Percentiles rank a stretch among this genome's conserved stretches.
Evolutionary conservation across 2,113 vertebrate genomes (phyloP).

Genomic region (Ciconia boyciana): DNA sequence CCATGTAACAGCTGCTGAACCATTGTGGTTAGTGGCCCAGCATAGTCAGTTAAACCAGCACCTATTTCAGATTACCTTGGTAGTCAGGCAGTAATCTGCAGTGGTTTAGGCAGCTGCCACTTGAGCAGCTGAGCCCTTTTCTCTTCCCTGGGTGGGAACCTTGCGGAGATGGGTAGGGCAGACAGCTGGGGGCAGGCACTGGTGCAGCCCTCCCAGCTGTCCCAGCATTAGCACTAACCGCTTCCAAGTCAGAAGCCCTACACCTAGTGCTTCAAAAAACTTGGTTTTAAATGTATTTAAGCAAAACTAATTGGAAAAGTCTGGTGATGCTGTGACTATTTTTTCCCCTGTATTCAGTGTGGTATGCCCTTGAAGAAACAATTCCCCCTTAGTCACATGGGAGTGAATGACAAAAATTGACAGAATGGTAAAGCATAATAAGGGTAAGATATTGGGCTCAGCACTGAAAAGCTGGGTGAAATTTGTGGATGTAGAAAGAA

Average conservation of each 20-base stretch:
- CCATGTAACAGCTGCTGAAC: background rate
- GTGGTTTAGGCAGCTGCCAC: conserved; percentile 23
- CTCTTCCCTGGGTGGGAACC: background rate
- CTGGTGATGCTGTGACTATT: fast-evolving
- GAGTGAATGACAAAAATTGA: background rate
- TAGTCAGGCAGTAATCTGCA: background rate
- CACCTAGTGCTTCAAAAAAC: background rate
- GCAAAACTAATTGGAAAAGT: background rate
- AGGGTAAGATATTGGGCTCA: fast-evolving
- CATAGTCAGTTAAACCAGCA: background rate
- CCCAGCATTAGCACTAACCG: fast-evolving
- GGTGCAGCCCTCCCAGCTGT: fast-evolving
- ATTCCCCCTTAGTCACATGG: background rate
- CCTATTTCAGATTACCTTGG: conserved; percentile 29
- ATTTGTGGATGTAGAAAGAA: background rate
- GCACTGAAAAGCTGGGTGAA: background rate
- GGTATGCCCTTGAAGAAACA: background rate
- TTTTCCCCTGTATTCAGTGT: background rate
- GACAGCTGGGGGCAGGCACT: background rate
- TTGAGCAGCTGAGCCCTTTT: conserved; percentile 11
- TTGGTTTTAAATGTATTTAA: background rate
- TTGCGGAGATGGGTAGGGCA: background rate
- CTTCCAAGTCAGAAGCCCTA: background rate
- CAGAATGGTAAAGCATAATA: background rate
- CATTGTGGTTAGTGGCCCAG: background rate